Evolutionary conservation across 2,113 vertebrate species (phyloP).

Genomic region (Chloebia gouldiae): DNA sequence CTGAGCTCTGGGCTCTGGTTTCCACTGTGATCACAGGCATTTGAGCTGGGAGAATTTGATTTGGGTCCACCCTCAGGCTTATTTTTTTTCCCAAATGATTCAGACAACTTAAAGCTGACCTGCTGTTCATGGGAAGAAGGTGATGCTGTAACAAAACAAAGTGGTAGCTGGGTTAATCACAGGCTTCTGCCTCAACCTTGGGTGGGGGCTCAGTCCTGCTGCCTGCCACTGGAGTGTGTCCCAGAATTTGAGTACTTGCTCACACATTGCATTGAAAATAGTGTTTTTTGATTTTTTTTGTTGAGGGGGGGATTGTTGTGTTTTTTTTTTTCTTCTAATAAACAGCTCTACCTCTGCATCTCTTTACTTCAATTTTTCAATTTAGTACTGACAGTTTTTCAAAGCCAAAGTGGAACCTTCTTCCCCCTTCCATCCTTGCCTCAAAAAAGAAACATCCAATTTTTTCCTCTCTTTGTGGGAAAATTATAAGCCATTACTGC

Average conservation of each 20-base stretch:
- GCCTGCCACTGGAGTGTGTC: background rate
- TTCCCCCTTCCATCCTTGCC: background rate
- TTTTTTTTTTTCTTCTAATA: background rate
- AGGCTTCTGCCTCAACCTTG: background rate
- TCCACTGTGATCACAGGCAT: background rate
- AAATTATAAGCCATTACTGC: background rate
- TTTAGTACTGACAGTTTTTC: background rate
- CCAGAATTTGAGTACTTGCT: background rate
- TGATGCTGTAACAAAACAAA: background rate
- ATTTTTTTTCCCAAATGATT: background rate
- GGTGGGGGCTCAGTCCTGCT: background rate
- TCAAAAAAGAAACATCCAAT: background rate
- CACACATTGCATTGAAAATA: background rate
- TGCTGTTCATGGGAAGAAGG: background rate
- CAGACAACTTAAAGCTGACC: background rate
- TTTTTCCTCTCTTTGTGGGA: background rate
- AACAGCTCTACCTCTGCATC: background rate
- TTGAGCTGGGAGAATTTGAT: background rate
- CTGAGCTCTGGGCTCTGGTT: background rate
- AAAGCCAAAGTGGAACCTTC: background rate
- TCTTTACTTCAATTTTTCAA: background rate
- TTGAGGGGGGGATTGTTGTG: no score
- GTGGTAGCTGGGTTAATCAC: accelerated
- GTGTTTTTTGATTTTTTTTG: background rate
- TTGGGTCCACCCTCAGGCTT: background rate